These are phyloP conservation scores for Sebastes aleutianus DNA, from an alignment of 2,797 vertebrate species.

Conservation along the genomic window DNA sequence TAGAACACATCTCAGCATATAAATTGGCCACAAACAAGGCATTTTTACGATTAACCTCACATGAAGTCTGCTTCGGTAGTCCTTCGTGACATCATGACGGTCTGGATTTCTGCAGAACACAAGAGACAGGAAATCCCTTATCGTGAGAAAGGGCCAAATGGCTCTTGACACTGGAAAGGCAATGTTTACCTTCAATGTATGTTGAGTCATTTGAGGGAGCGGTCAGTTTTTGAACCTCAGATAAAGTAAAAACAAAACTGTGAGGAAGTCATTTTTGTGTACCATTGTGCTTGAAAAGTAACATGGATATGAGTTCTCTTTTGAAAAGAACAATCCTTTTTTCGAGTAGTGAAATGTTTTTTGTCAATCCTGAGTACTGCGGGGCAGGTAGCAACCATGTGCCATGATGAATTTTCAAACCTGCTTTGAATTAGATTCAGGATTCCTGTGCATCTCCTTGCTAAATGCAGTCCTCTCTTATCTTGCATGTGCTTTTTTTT, in stretches of 20 bases:
- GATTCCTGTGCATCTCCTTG: constrained; percentile 30
- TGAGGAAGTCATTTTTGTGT: constrained; percentile 55
- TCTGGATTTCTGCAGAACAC: constrained; percentile 36
- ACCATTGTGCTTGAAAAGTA: constrained; percentile 33
- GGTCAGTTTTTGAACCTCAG: constrained; percentile 48
- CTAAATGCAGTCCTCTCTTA: constrained; percentile 18
- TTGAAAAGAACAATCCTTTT: constrained; percentile 25
- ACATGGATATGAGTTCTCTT: constrained; percentile 26
- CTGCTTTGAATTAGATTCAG: constrained; percentile 37
- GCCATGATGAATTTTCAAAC: constrained; percentile 54
- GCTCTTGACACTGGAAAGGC: constrained; percentile 66
- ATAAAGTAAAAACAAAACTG: constrained; percentile 42
- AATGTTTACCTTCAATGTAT: constrained; percentile 57
- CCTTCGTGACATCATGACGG: background rate
- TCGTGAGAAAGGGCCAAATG: constrained; percentile 32
- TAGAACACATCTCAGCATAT: constrained; percentile 9
- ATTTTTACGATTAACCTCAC: constrained; percentile 19
- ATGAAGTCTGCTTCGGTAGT: constrained; percentile 28
- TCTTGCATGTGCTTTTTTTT: constrained; percentile 67
- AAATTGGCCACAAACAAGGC: background rate
- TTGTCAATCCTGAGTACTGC: constrained; percentile 4
- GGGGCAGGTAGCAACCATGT: constrained; percentile 39
- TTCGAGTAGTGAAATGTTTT: constrained; percentile 17
- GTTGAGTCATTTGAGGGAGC: constrained; percentile 39
- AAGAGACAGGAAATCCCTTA: constrained; percentile 13